These are phyloP conservation scores for Oryzias celebensis DNA, from an alignment of 2,113 vertebrate genomes.

Conservation along the genomic window DNA sequence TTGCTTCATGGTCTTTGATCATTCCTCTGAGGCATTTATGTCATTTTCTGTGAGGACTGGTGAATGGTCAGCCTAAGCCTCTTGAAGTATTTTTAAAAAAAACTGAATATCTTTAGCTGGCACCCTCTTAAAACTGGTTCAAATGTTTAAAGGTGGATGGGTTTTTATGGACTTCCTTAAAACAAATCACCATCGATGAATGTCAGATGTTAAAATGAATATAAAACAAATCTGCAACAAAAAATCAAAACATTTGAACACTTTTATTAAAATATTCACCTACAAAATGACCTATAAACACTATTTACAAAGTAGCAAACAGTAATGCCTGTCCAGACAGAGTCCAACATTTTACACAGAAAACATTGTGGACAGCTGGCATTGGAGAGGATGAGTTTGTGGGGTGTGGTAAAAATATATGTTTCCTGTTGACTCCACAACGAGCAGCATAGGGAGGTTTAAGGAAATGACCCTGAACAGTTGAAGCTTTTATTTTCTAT, in stretches of 20 bases:
- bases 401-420: conserved; percentile 20
- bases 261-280: conserved; percentile 86
- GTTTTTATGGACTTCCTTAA: too few relatives aligned
- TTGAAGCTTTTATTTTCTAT: conserved; percentile 65
- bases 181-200: background rate
- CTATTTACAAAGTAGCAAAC: conserved; percentile 78
- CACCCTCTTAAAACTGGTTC: too few relatives aligned
- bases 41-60: too few relatives aligned
- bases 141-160: too few relatives aligned
- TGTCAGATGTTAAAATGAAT: background rate
- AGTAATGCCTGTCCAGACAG: conserved; percentile 62
- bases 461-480: conserved; percentile 18
- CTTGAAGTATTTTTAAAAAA: too few relatives aligned
- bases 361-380: conserved; percentile 48
- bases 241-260: conserved; percentile 55
- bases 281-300: conserved; percentile 83
- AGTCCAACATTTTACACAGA: conserved; percentile 60
- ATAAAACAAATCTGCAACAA: conserved; percentile 1
- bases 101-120: too few relatives aligned
- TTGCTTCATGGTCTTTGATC: too few relatives aligned
- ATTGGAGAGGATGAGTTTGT: conserved; percentile 44
- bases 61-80: too few relatives aligned
- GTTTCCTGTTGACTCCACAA: conserved; percentile 34
- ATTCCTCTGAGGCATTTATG: too few relatives aligned
- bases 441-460: conserved; percentile 10